A percentile compares a stretch with the other conserved stretches of the same genome.
phyloP scores from a whole-genome alignment of 1,140 invertebrate species.

The Diachasmimorpha longicaudata region DNA sequence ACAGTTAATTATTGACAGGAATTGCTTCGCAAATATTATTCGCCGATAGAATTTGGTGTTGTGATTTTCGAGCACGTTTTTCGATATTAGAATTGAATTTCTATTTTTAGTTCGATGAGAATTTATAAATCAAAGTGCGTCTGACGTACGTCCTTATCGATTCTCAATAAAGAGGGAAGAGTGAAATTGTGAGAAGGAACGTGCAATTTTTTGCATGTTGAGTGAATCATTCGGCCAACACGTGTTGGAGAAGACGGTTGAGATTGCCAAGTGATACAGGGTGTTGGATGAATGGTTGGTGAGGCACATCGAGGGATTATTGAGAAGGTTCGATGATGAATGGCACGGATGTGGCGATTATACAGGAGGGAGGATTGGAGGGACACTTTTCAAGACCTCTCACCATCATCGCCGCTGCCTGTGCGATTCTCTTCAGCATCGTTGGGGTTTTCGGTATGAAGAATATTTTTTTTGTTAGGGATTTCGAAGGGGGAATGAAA shows the following conservation, averaged over 20 bases:
- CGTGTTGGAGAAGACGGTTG: neutral
- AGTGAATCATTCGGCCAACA: neutral
- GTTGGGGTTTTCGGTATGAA: slow-evolving; percentile 77
- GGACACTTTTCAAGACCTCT: slow-evolving; percentile 68
- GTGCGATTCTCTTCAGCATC: slow-evolving; percentile 79
- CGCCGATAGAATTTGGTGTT: neutral
- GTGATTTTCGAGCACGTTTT: neutral
- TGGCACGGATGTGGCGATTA: slow-evolving; percentile 15
- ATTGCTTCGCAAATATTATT: neutral
- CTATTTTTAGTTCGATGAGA: neutral
- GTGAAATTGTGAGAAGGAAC: neutral
- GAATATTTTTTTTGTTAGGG: neutral
- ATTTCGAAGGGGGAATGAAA: too few relatives aligned
- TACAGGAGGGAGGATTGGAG: slow-evolving; percentile 26
- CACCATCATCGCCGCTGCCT: slow-evolving; percentile 76
- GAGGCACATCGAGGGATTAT: neutral
- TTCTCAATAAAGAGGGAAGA: neutral
- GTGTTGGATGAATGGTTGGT: neutral
- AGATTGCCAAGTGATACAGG: neutral
- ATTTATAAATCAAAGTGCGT: neutral
- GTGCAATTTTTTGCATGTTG: neutral
- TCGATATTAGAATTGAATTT: neutral
- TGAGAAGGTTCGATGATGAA: slow-evolving; percentile 18
- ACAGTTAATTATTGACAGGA: neutral
- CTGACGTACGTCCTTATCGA: neutral